Evolutionary conservation across 2,888 invertebrate species (phyloP).

Genomic region (Aromia moschata): DNA sequence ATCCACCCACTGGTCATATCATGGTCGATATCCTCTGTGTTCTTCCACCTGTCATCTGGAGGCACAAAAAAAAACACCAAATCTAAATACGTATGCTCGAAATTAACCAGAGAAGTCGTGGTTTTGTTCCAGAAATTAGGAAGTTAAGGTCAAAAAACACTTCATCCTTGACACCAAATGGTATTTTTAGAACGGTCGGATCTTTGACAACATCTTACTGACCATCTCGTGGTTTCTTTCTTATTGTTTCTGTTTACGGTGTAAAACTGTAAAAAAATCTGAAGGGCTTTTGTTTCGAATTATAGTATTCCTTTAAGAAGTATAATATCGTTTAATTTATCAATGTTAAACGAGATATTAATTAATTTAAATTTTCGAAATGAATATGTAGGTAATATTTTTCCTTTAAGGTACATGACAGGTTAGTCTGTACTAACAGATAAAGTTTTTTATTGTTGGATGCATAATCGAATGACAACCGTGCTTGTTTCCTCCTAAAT

Average conservation of each 20-base stretch:
- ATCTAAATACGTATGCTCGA: background rate
- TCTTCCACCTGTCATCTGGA: slow-evolving; percentile 10
- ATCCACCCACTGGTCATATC: slow-evolving; percentile 25
- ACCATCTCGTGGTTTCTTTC: background rate
- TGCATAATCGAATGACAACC: too few relatives aligned
- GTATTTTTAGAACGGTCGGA: slow-evolving; percentile 24
- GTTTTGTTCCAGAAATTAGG: slow-evolving; percentile 25
- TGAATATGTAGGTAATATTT: too few relatives aligned
- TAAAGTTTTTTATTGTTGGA: too few relatives aligned
- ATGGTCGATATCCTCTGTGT: slow-evolving; percentile 20
- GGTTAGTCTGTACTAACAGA: too few relatives aligned
- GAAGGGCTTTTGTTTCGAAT: background rate
- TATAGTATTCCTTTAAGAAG: too few relatives aligned
- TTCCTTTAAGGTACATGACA: too few relatives aligned
- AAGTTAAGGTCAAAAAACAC: slow-evolving; percentile 36
- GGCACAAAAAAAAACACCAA: background rate
- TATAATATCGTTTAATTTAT: too few relatives aligned
- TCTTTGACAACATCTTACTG: background rate
- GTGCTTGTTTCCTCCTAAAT: too few relatives aligned
- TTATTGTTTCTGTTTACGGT: background rate
- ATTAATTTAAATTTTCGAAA: too few relatives aligned
- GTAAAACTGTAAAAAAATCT: background rate
- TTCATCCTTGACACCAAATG: slow-evolving; percentile 37
- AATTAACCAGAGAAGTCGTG: slow-evolving; percentile 20
- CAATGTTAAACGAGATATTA: too few relatives aligned